These are phyloP conservation scores for Drosophila virilis DNA, from an alignment of 1,140 invertebrate genomes.

Conservation along the genomic window DNA sequence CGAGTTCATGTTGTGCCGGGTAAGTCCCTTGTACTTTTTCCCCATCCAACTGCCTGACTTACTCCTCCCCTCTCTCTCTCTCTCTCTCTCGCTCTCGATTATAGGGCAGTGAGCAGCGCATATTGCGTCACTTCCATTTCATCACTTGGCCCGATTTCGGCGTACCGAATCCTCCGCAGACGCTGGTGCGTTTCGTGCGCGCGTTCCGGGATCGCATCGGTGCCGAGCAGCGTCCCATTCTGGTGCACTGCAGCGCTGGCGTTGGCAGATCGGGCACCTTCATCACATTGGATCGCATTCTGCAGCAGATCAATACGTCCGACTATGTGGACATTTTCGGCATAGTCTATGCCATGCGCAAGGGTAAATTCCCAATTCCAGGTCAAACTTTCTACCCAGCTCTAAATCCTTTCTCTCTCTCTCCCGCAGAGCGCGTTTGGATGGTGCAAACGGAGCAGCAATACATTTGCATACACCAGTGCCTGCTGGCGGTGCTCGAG, in stretches of 20 bases:
- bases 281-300: constrained; percentile 95
- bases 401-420: not conserved
- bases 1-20: constrained; percentile 96
- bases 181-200: constrained; percentile 94
- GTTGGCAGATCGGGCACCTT: constrained; percentile 97
- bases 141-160: constrained; percentile 99
- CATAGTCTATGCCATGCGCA: constrained; percentile 97
- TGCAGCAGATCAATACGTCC: constrained; percentile 92
- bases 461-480: constrained; percentile 98
- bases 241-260: constrained; percentile 96
- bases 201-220: constrained; percentile 95
- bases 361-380: constrained; percentile 79
- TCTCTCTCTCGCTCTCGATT: not conserved
- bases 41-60: not conserved
- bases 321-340: constrained; percentile 97
- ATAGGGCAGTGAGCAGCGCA: constrained; percentile 93
- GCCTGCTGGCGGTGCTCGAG: constrained; percentile 95
- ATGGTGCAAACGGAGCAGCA: constrained; percentile 99
- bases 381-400: not conserved
- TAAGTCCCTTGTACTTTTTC: constrained; percentile 83
- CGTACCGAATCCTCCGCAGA: constrained; percentile 96
- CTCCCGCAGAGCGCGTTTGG: constrained; percentile 92
- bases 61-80: not conserved
- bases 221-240: constrained; percentile 94
- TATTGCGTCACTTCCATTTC: constrained; percentile 97